phyloP scores from a whole-genome alignment of 2,113 vertebrate species.

The Pluvialis apricaria region DNA sequence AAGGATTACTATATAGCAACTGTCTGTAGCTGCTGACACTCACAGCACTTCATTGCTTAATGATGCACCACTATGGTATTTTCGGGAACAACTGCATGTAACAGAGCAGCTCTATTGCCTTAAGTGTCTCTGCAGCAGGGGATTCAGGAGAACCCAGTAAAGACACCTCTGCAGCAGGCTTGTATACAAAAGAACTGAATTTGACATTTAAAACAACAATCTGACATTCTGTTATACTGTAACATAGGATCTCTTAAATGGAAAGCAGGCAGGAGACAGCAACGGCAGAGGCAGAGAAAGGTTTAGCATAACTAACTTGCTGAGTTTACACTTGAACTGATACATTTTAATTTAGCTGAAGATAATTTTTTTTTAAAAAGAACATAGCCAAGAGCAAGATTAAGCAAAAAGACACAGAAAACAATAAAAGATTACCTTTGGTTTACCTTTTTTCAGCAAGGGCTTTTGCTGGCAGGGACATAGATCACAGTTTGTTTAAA shows the following conservation, averaged over 20 bases:
- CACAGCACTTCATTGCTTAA: background rate
- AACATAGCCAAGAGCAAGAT: background rate
- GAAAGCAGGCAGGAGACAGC: background rate
- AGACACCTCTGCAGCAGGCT: background rate
- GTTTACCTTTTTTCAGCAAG: background rate
- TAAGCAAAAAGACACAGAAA: background rate
- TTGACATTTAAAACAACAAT: background rate
- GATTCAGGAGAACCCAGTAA: background rate
- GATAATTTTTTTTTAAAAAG: background rate
- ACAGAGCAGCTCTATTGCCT: background rate
- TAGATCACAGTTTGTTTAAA: constrained; percentile 23
- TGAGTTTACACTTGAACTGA: background rate
- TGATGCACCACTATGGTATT: background rate
- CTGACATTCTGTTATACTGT: background rate
- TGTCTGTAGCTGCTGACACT: background rate
- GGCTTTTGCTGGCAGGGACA: background rate
- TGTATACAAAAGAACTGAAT: background rate
- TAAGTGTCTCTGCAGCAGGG: background rate
- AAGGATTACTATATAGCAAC: background rate
- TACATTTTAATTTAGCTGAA: background rate
- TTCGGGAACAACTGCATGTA: background rate
- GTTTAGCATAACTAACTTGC: background rate
- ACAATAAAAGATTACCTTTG: background rate
- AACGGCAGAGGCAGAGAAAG: background rate
- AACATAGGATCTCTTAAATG: background rate